Conservation (phyloP, 2,797 vertebrate species). For the Strix occidentalis region DNA sequence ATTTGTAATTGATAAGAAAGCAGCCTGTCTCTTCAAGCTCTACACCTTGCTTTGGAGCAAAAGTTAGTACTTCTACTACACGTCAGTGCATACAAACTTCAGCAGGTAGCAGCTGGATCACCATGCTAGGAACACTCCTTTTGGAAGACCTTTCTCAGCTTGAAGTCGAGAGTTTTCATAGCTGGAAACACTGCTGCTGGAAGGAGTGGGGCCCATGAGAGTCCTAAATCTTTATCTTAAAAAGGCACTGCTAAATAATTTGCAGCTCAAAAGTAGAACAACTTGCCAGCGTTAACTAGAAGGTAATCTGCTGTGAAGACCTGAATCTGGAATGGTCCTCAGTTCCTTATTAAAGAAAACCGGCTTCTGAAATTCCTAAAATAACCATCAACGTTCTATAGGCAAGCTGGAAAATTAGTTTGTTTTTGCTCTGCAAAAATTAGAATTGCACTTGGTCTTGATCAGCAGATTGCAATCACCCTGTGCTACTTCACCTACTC, state of each 20-base stretch:
- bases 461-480: conserved; percentile 26
- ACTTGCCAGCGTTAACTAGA: neutral
- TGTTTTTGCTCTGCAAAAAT: neutral
- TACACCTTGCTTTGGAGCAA: neutral
- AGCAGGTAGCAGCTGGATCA: neutral
- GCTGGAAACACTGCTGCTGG: neutral
- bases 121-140: neutral
- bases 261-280: neutral
- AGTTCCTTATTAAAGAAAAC: neutral
- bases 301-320: neutral
- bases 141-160: neutral
- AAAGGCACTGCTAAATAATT: neutral
- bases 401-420: conserved; percentile 16
- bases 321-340: neutral
- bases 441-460: neutral
- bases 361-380: neutral
- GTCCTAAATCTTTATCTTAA: neutral
- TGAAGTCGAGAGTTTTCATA: neutral
- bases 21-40: neutral
- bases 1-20: neutral
- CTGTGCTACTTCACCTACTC: neutral
- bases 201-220: neutral
- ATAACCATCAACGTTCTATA: neutral
- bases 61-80: neutral
- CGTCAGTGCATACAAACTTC: neutral